These are phyloP conservation scores for Oncopeltus fasciatus DNA, from an alignment of 1,140 invertebrate genomes.

Conservation along the genomic window DNA sequence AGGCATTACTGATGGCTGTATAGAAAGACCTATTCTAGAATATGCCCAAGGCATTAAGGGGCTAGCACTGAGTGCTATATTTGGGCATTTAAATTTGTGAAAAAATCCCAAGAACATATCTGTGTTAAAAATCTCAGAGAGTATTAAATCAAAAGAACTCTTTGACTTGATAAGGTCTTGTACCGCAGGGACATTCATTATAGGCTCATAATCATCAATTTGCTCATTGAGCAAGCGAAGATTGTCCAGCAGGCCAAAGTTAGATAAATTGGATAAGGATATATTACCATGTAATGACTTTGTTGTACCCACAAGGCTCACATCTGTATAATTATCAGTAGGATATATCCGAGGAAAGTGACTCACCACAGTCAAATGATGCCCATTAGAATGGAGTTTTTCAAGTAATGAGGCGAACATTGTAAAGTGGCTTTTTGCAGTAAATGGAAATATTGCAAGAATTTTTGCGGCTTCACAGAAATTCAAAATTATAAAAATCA, in stretches of 20 bases:
- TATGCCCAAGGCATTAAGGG: slow-evolving; percentile 43
- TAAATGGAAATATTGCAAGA: slow-evolving; percentile 27
- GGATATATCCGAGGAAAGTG: slow-evolving; percentile 33
- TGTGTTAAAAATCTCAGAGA: slow-evolving; percentile 26
- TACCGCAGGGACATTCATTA: slow-evolving; percentile 27
- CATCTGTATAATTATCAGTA: slow-evolving; percentile 36
- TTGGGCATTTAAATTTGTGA: slow-evolving; percentile 37
- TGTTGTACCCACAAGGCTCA: slow-evolving; percentile 23
- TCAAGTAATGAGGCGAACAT: slow-evolving; percentile 28
- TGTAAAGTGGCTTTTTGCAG: slow-evolving; percentile 28
- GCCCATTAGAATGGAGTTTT: slow-evolving; percentile 27
- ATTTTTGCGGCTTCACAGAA: slow-evolving; percentile 20
- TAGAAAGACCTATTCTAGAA: slow-evolving; percentile 25
- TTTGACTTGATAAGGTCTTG: slow-evolving; percentile 33
- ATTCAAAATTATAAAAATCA: neutral
- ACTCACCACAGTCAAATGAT: slow-evolving; percentile 27
- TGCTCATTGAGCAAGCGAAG: neutral
- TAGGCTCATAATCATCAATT: slow-evolving; percentile 2
- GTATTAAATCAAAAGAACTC: slow-evolving; percentile 26
- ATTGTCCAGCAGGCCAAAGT: neutral
- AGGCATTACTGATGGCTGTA: slow-evolving; percentile 15
- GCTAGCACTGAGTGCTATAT: slow-evolving; percentile 39
- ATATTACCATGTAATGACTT: slow-evolving; percentile 10
- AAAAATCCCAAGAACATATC: slow-evolving; percentile 24
- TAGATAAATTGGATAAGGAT: neutral